Base-by-base conservation (phyloP, 64 coral and sea anemone genomes). In the Stichodactyla mertensii region DNA sequence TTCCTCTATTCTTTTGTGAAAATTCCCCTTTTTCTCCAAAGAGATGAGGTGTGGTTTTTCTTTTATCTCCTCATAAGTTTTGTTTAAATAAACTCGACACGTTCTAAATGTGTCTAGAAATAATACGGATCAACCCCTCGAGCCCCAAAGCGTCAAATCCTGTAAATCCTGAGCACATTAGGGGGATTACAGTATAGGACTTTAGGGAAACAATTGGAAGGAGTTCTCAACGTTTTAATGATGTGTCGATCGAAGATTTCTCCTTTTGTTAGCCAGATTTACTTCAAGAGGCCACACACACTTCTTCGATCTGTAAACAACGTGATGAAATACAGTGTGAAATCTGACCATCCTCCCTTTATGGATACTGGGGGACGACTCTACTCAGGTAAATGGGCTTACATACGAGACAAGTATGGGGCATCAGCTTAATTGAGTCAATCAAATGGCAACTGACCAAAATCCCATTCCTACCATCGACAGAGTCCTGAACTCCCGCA, bases 11-110 rank as follows among this genome's bases (percentile, higher is more conserved):
- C 69, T 55, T 81, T 81, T 81, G 78, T 81, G 78, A 81, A 81
- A 81, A 55, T 20, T 53, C 78, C 78, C 78, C 78, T 53, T 81
- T 81, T 55, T 81, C 78, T 81, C 53, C 52, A 81, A 54, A 81
- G 78, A 81, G 78, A 15, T 52, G 53, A 81, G 78, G 78, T 81
- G 78, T 81, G 78, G 78, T 81, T 81, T 55, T 81, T 31, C 78
- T 81, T 81, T 81, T 53, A 81, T 81, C 51, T 81, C 16, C 78
- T 81, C 78, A 18, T 10, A 22, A 81, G 78, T 81, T 81, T 53
- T 81, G 78, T 81, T 81, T 55, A 52, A 81, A 81, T 81, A 81
- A 81, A 81, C 53, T 81, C 78, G 19, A 81, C 78, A 81, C 78
- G 78, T 55, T 81, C 53, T 81, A 12, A 81, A 81, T 81, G 78